Evolutionary conservation across 2,113 vertebrate species (phyloP).

Genomic region (Indicator indicator): DNA sequence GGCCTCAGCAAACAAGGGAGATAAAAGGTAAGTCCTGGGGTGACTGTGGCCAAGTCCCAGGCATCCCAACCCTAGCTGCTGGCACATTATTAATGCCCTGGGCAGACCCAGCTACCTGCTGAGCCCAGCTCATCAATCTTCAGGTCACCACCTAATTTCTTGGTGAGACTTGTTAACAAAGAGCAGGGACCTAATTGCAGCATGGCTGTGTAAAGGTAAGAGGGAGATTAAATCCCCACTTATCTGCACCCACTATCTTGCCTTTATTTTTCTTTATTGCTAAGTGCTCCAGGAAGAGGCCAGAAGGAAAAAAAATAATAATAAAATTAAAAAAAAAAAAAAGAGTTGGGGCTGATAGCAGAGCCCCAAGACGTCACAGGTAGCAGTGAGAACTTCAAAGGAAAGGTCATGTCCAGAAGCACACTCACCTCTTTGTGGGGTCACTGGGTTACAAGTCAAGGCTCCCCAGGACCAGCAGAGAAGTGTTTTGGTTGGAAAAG

Average conservation of each 20-base stretch:
- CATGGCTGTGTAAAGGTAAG: conserved; percentile 34
- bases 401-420: neutral
- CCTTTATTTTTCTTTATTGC: conserved; percentile 23
- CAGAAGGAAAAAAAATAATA: neutral
- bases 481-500: too few relatives aligned
- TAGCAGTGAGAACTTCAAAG: neutral
- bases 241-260: conserved; percentile 59
- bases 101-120: neutral
- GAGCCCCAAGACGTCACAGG: neutral
- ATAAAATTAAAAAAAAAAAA: too few relatives aligned
- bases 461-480: neutral
- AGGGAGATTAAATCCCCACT: conserved; percentile 25
- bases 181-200: neutral
- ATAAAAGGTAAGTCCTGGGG: neutral
- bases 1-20: neutral
- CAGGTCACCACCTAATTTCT: neutral
- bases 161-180: neutral
- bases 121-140: neutral
- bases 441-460: neutral
- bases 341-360: neutral
- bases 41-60: neutral
- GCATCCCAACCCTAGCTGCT: neutral
- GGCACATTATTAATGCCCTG: too few relatives aligned
- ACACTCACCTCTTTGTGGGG: neutral
- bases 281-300: neutral